Base-by-base conservation (phyloP, 2,113 vertebrate genomes). In the Megaceryle maxima region DNA sequence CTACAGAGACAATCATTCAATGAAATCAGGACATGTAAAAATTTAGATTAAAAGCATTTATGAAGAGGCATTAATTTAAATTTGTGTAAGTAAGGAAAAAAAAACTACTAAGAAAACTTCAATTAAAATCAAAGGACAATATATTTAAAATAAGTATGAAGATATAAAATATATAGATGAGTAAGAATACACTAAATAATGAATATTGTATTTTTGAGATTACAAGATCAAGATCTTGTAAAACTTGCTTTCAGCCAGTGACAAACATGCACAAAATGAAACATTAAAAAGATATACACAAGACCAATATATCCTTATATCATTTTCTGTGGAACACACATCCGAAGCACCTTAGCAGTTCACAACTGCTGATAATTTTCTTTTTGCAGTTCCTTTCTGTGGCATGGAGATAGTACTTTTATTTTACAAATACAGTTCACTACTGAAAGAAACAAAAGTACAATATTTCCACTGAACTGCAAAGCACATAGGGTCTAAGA, bases 11-110 rank as follows among this genome's bases (percentile, higher is more conserved):
- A 90, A 68, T 33, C 6, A 80, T 56, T 68, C 73, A 81, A 10
- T 89, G 75, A 79, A 90, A 90, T 37, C 18, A 28, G 8, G 24
- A 50, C 46, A 79, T 18, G 2, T 44, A 83, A 44, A 75, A 43
- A 10, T 70, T 80, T 59, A 91, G 17, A 59, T 46, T 3, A 24
- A 16, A 91, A 90, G 56, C 4, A 43, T 75, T 33, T 75, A 41
- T 43, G 89, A 37, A 13, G 25, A n/a, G 17, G 1, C 6, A 59
- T 88, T 68, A 22, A 56, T 44, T 74, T 56, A 70, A 59, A 69
- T 59, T 68, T 67, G 0, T 50, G 8, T 28, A 21, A 55, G 2
- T 33, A 75, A 82, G 50, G 6, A n/a, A 73, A 31, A 0, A 2
- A 81, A 62, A 79, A 87, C 79, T 37, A 43, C 6, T 55, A n/a